Conservation (phyloP, 2,113 vertebrate species). For the Pluvialis apricaria region DNA sequence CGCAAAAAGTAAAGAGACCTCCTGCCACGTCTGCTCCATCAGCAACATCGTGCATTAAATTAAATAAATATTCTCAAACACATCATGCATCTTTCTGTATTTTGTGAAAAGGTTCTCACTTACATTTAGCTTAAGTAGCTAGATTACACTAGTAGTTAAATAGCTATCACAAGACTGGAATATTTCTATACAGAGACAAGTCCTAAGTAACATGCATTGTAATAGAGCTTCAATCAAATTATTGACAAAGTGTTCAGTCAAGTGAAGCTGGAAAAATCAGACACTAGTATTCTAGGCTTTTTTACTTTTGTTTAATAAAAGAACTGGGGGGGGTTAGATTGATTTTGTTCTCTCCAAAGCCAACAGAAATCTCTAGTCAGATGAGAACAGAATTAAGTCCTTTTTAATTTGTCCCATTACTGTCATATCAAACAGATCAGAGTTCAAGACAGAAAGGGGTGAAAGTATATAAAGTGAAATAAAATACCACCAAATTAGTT, state of each 20-base stretch:
- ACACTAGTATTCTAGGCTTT: not conserved
- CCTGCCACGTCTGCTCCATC: not conserved
- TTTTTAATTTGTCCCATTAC: not conserved
- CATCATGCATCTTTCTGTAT: not conserved
- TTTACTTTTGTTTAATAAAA: not conserved
- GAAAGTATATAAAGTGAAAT: not conserved
- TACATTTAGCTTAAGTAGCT: not conserved
- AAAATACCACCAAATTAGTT: not conserved
- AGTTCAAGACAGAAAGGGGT: not conserved
- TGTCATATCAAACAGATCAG: not conserved
- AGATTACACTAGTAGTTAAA: not conserved
- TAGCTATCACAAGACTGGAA: not conserved
- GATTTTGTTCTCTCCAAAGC: not conserved
- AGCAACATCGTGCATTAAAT: not conserved
- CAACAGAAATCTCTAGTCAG: not conserved
- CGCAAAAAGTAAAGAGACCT: conserved; percentile 64
- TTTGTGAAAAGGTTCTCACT: not conserved
- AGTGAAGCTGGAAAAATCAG: not conserved
- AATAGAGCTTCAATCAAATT: not conserved
- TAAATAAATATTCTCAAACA: not conserved
- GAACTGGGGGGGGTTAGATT: not conserved
- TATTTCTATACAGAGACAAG: not conserved
- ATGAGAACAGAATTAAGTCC: not conserved
- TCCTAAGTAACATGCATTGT: not conserved
- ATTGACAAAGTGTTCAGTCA: not conserved